Conservation (phyloP, 2,797 vertebrate genomes). For the Catostomus latipinnis region DNA sequence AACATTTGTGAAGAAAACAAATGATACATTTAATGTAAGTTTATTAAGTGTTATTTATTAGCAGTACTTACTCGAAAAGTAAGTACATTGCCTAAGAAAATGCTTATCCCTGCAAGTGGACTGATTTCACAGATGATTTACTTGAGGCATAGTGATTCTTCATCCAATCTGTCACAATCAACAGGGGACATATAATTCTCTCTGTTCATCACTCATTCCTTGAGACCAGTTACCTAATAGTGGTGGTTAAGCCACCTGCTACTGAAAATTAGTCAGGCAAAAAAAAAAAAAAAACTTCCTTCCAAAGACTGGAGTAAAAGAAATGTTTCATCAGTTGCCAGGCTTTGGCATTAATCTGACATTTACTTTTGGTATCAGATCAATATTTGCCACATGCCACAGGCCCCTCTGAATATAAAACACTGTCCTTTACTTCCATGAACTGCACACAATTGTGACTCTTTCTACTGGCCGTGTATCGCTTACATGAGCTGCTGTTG, state of each 20-base stretch:
- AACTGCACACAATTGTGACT: not conserved
- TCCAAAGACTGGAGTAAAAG: constrained; percentile 2
- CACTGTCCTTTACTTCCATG: constrained; percentile 15
- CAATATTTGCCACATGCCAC: constrained; percentile 49
- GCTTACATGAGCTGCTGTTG: not conserved
- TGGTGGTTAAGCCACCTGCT: not conserved
- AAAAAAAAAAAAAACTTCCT: not conserved
- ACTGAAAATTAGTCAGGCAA: constrained; percentile 39
- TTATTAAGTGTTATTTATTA: too few relatives aligned
- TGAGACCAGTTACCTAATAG: constrained; percentile 17
- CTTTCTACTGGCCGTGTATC: not conserved
- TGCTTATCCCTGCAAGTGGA: too few relatives aligned
- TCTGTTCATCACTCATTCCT: not conserved
- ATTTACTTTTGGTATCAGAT: constrained; percentile 42
- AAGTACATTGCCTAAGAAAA: too few relatives aligned
- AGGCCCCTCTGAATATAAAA: constrained; percentile 21
- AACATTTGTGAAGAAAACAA: too few relatives aligned
- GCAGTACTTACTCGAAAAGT: too few relatives aligned
- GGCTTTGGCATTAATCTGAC: constrained; percentile 38
- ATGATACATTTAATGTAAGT: too few relatives aligned
- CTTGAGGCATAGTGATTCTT: not conserved
- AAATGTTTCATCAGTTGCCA: constrained; percentile 13
- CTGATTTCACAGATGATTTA: too few relatives aligned
- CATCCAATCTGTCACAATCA: not conserved
- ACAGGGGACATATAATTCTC: not conserved